Base-by-base conservation (phyloP, 2,888 invertebrate genomes). In the Tetrapedia diversipes region DNA sequence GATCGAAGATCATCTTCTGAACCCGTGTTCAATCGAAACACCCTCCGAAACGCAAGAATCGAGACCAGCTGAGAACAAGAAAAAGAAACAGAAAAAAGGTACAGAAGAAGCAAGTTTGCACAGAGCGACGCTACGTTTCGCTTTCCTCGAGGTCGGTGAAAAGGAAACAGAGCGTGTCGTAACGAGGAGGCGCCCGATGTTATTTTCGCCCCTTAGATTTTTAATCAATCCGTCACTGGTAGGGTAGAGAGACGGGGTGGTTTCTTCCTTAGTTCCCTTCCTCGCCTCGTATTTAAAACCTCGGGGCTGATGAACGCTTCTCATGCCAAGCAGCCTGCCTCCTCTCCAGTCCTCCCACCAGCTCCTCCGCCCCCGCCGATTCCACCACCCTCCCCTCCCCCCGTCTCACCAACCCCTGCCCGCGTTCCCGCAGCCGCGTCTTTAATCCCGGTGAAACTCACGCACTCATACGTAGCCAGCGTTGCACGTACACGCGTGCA, bases 171-270 rank as follows among this genome's bases (percentile, higher is more conserved):
- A 66, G 60, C 43, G 60, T 65, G 69, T 56, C 43, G 39, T 63
- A 66, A 60, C 68, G 39, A 67, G 68, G 77, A 80, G 82, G 87
- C 86, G 87, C 88, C 85, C 88, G 87, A 86, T 88, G 88, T 87
- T 87, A 89, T 86, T 84, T 85, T 86, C 84, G 84, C 90, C 91
- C 90, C 90, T 89, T 91, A 89, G 89, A 91, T 91, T 91, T 91
- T 91, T 91, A 91, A 91, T 91, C 91, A 91, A 91, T 91, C 91
- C 91, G 91, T 91, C 91, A 91, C 90, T 91, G 91, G 89, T 84
- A 83, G 82, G 82, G 86, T 82, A 80, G 87, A 81, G 83, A 81
- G 76, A 83, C 86, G 57, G 77, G 86, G 87, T 88, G 88, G 88
- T 86, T 86, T 87, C 89, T 89, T 90, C 89, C 88, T 85, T 90